phyloP scores from a whole-genome alignment of 2,113 vertebrate species.

The Irena cyanogastra region DNA sequence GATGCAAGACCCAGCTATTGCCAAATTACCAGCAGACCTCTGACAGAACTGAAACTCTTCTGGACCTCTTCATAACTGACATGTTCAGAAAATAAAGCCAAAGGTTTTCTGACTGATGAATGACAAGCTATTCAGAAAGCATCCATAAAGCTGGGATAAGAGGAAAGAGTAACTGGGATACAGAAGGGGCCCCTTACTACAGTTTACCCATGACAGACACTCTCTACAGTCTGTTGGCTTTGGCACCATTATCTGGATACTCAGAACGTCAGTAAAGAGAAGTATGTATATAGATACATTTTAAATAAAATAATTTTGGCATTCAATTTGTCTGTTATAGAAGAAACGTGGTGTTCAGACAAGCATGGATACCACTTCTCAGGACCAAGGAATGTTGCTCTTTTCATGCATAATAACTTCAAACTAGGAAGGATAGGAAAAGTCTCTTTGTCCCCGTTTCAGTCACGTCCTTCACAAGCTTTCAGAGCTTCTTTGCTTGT shows the following conservation, averaged over 20 bases:
- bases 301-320: neutral
- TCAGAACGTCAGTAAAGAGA: neutral
- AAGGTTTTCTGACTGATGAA: neutral
- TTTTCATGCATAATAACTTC: neutral
- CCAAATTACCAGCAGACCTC: neutral
- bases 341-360: neutral
- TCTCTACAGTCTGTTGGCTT: neutral
- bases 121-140: neutral
- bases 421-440: neutral
- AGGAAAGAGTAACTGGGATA: neutral
- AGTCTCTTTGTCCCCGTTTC: neutral
- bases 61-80: neutral
- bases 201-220: neutral
- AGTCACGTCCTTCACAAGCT: neutral
- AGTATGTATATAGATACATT: neutral
- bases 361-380: neutral
- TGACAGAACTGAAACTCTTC: neutral
- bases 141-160: neutral
- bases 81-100: neutral
- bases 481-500: neutral
- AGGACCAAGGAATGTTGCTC: neutral
- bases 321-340: neutral
- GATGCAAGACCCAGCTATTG: neutral
- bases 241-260: slow-evolving; percentile 29
- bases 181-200: neutral